Conservation (phyloP, 2,888 invertebrate species). For the Sarcophaga caerulescens region DNA sequence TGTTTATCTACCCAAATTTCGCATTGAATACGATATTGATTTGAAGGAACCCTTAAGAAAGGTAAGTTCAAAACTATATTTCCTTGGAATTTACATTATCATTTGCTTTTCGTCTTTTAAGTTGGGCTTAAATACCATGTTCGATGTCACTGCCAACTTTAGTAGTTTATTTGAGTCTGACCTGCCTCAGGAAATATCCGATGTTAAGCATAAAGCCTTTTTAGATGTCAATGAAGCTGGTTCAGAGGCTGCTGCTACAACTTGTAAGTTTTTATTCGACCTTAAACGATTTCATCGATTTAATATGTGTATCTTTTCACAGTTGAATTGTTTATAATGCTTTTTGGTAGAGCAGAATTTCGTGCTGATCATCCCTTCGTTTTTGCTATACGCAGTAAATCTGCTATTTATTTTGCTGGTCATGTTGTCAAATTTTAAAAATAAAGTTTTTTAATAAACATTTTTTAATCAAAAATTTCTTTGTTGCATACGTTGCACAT, state of each 20-base stretch:
- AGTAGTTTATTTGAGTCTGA: conserved; percentile 71
- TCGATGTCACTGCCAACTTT: not conserved
- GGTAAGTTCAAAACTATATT: too few species aligned
- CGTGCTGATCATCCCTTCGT: conserved; percentile 78
- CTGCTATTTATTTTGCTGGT: conserved; percentile 75
- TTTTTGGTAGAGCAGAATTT: too few species aligned
- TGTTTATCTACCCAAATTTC: conserved; percentile 89
- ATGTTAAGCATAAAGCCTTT: conserved; percentile 91
- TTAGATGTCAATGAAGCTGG: conserved; percentile 95
- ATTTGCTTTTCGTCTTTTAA: too few species aligned
- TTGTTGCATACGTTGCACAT: too few species aligned
- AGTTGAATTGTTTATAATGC: too few species aligned
- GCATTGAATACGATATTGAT: conserved; percentile 85
- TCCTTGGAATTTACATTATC: too few species aligned
- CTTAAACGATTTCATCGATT: too few species aligned
- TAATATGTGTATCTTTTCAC: too few species aligned
- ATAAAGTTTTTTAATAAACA: too few species aligned
- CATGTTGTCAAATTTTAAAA: conserved; percentile 70
- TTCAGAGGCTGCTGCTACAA: conserved; percentile 93
- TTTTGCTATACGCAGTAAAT: conserved; percentile 74
- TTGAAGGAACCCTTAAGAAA: conserved; percentile 40
- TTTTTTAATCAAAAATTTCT: too few species aligned
- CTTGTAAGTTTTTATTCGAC: conserved; percentile 80
- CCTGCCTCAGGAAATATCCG: conserved; percentile 83
- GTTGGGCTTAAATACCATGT: conserved; percentile 84